Base-by-base conservation (phyloP, 2,113 vertebrate species). In the Pelmatolapia mariae region DNA sequence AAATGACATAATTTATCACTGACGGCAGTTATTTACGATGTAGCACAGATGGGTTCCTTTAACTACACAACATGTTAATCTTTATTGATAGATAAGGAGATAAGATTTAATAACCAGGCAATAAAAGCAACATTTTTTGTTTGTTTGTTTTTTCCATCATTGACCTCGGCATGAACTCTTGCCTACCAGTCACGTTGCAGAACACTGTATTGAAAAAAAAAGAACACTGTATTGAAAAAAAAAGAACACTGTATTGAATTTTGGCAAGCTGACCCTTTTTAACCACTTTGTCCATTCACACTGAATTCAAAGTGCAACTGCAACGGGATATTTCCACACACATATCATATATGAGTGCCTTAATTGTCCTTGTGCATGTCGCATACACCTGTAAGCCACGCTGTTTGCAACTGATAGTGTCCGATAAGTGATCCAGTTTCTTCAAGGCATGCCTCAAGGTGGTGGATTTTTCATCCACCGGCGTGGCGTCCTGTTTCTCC, bases 401-500 rank as follows among this genome's bases (percentile, higher is more conserved):
- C 57, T 29, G 66, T 78, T 78, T 78, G 43, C 31, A 79, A 68
- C 31, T 50, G 79, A 85, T 52, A 47, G 43, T 52, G 10, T 79
- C 56, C 36, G 76, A 53, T 73, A 54, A 76, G 57, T 19, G 87
- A 85, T 80, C 80, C 31, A 63, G 63, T 90, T 66, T 81, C 61
- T 29, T 78, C 7, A 50, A 50, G 76, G 24, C 86, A 50, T 86
- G 83, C 19, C 53, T 63, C 13, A 29, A 40, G 36, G 57, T 33
- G 66, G 45, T 5, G 10, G 36, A 33, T 54, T 53, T 31, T 53
- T 53, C 82, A 19, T 73, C 22, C 10, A 15, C 29, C 40, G 10
- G 43, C 43, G 13, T 7, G 84, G 89, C 80, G 78, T 90, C 84
- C 82, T 31, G 82, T 86, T 89, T 82, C 90, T 89, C 63, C 29